Evolutionary conservation across 2,797 vertebrate species (phyloP), one percentile per base, ranked within the genome.

Genomic region (Manis crassicaudata): DNA sequence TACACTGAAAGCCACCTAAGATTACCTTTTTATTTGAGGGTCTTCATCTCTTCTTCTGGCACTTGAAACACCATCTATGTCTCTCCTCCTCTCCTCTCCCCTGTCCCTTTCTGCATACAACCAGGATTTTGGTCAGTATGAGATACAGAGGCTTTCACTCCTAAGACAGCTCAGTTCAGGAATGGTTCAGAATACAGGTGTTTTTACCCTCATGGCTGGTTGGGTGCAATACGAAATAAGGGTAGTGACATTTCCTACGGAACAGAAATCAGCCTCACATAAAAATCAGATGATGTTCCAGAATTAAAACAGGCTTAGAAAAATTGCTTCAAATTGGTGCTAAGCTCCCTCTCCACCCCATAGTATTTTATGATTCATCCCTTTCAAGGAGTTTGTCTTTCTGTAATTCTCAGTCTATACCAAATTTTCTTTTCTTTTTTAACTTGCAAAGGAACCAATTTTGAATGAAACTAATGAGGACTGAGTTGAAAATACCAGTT

Each of bases 401-500:
- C 46, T 75, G 37, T 86, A 76, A 92, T 90, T 67, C 52, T 58
- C 65, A 6, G 40, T 32, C 29, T 68, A 60, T 29, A 58, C 18
- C 62, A 23, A 68, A 65, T 67, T 37, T 27, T 46, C 14, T n/a
- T 52, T 50, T 50, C 29, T 43, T 54, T 76, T 68, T 72, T 56
- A 75, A 56, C 43, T 52, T 96, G 86, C 35, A 76, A 90, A 82
- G n/a, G 46, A 91, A 72, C 65, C 73, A 75, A 16, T 79, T 95
- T 96, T 86, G n/a, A 96, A 40, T 90, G 90, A 94, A 94, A 92
- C 35, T 14, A 95, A 32, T 37, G 73, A 65, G 4, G 75, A 46
- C 62, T 93, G 35, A 76, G 46, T 85, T 87, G 84, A 90, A 81
- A 95, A 92, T 81, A 25, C 43, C 73, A 35, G n/a, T 77, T 81